These are phyloP conservation scores for Cryptoblepharus egeriae DNA, from an alignment of 2,797 vertebrate species.

Conservation along the genomic window DNA sequence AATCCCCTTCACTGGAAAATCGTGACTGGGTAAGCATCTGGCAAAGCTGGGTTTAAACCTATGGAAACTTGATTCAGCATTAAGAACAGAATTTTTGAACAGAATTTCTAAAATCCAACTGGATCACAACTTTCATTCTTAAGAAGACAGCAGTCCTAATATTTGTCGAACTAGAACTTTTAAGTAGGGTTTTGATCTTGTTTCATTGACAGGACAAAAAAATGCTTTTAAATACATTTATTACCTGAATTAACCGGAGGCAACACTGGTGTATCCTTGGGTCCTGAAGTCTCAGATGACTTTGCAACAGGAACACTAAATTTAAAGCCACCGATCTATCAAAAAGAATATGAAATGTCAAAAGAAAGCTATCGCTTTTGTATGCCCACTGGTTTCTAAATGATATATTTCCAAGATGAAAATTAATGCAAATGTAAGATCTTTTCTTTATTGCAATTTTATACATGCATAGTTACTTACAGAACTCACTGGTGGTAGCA, in stretches of 20 bases:
- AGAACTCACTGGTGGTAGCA: slow-evolving; percentile 83
- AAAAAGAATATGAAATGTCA: slow-evolving; percentile 43
- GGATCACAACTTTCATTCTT: neutral
- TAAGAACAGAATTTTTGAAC: too few relatives aligned
- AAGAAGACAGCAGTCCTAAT: neutral
- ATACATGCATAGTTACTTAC: slow-evolving; percentile 79
- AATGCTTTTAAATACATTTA: slow-evolving; percentile 32
- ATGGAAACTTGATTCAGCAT: neutral
- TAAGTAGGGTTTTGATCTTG: neutral
- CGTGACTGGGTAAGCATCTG: neutral
- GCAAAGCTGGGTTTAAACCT: neutral
- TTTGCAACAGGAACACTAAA: slow-evolving; percentile 95
- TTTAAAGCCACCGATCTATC: slow-evolving; percentile 90
- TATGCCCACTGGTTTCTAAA: slow-evolving; percentile 23
- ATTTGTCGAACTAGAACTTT: neutral
- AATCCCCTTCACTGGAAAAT: neutral
- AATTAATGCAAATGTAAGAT: slow-evolving; percentile 24
- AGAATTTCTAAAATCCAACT: neutral
- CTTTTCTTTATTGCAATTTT: neutral
- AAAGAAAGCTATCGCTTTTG: slow-evolving; percentile 32
- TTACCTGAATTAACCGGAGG: slow-evolving; percentile 79
- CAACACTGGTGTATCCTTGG: slow-evolving; percentile 76
- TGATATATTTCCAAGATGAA: neutral
- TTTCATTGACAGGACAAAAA: neutral
- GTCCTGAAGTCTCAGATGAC: slow-evolving; percentile 79